Evolutionary conservation across 2,888 invertebrate genomes (phyloP).

Genomic region (Drosophila diplacantha): DNA sequence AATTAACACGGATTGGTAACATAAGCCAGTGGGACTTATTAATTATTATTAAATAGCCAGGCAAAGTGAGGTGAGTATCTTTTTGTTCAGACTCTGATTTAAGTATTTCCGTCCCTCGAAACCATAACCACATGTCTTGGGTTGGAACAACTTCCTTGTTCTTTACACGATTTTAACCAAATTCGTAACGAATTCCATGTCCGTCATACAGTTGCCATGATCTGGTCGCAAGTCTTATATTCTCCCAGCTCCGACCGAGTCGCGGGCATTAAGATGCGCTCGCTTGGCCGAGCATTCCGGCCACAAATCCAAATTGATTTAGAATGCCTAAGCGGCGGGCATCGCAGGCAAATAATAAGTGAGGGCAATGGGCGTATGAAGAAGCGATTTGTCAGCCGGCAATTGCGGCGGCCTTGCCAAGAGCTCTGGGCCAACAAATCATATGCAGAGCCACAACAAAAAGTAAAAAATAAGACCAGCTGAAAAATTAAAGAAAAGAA

Average conservation of each 20-base stretch:
- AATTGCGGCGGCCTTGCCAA: constrained; percentile 26
- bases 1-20: constrained; percentile 5
- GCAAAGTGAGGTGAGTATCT: not conserved
- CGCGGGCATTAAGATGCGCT: constrained; percentile 12
- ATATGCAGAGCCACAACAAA: constrained; percentile 22
- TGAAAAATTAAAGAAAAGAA: not conserved
- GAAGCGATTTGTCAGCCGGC: constrained; percentile 30
- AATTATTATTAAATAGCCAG: constrained; percentile 3
- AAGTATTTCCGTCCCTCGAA: no score
- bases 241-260: not conserved
- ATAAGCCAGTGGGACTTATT: constrained; percentile 7
- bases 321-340: constrained; percentile 27
- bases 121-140: no score
- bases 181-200: not conserved
- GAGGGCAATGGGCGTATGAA: constrained; percentile 34
- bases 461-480: no score
- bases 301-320: constrained; percentile 29
- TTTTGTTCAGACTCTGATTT: not conserved
- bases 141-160: not conserved
- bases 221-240: not conserved
- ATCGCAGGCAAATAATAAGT: constrained; percentile 30
- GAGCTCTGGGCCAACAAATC: constrained; percentile 30
- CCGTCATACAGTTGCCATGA: not conserved
- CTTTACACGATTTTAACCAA: not conserved
- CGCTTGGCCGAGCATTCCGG: constrained; percentile 13